Percentiles rank a stretch among this genome's conserved stretches.
phyloP scores from a whole-genome alignment of 1,140 invertebrate species.

The Carposina sasakii region DNA sequence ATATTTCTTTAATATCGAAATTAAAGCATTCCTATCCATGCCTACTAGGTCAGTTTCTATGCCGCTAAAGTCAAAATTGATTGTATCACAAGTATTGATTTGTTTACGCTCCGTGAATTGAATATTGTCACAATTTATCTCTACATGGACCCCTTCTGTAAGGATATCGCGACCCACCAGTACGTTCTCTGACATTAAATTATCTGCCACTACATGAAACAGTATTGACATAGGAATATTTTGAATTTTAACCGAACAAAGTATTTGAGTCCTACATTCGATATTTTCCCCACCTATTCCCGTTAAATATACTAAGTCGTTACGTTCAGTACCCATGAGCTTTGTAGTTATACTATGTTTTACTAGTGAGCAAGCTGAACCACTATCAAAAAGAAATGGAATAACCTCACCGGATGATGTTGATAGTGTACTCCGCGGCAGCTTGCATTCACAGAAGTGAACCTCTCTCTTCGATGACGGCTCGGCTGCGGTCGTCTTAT shows the following conservation, averaged over 20 bases:
- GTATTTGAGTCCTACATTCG: slow-evolving; percentile 1
- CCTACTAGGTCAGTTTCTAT: slow-evolving; percentile 24
- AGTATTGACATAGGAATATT: background rate
- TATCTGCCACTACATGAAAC: slow-evolving; percentile 6
- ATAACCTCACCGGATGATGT: slow-evolving; percentile 25
- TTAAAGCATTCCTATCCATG: slow-evolving; percentile 13
- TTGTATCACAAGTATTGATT: slow-evolving; percentile 10
- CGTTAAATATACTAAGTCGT: slow-evolving; percentile 1
- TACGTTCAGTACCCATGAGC: slow-evolving; percentile 1
- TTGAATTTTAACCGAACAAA: background rate
- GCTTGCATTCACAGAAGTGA: no score
- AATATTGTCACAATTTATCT: slow-evolving; percentile 21
- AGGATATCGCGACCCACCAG: slow-evolving; percentile 27
- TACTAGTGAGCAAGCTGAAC: slow-evolving; percentile 16
- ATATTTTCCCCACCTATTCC: background rate
- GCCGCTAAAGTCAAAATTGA: no score
- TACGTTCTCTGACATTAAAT: slow-evolving; percentile 16
- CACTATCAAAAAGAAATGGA: slow-evolving; percentile 18
- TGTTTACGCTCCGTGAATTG: slow-evolving; percentile 12
- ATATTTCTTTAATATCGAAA: slow-evolving; percentile 18
- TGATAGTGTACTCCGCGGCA: no score
- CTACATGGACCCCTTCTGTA: slow-evolving; percentile 13
- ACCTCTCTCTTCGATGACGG: no score
- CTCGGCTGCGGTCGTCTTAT: no score
- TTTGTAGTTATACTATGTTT: slow-evolving; percentile 11